Evolutionary conservation across 2,888 invertebrate genomes (phyloP), one percentile per base, ranked within the genome.

Genomic region (Micoletzkya japonica): DNA sequence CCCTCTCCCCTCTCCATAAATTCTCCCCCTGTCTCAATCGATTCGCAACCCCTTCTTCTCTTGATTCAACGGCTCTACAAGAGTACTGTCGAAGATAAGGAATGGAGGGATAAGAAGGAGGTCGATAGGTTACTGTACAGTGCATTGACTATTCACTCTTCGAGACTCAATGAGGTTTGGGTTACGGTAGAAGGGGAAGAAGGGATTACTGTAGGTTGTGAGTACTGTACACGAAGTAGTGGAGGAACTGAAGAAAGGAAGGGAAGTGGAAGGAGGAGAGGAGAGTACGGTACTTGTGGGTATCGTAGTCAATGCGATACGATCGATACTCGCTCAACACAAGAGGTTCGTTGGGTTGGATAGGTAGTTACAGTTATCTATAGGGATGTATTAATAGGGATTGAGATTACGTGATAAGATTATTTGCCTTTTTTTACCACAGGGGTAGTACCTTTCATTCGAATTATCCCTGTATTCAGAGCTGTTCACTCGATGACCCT

Each of bases 11-110:
- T n/a, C n/a, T n/a, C n/a, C n/a, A n/a, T n/a, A n/a, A n/a, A n/a
- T n/a, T n/a, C 44, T 14, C 44, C 44, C 20, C 10, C 44, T 17
- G 56, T 54, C 7, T 17, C 56, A 10, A 54, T 54, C 24, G 10
- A 10, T 10, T 10, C n/a, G 17, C 14, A 54, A 17, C 10, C 7
- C 14, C 24, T 56, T 26, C 57, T 67, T 39, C 61, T 75, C 6
- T 60, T 72, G 39, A 58, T 75, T 39, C 75, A 75, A 58, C 39
- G 44, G 4, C 39, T 75, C 17, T 73, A 75, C 64, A 67, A 67
- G 39, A 66, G 24, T 54, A 36, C 17, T 24, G 26, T 37, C 24
- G 67, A 67, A 3, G 37, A 20, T 10, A 34, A 56, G 0, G 56
- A 57, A 36, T 64, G 64, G 37, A 28, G 39, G 24, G 26, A 32